Conservation (phyloP, 2,113 vertebrate species). For the Oncorhynchus nerka region DNA sequence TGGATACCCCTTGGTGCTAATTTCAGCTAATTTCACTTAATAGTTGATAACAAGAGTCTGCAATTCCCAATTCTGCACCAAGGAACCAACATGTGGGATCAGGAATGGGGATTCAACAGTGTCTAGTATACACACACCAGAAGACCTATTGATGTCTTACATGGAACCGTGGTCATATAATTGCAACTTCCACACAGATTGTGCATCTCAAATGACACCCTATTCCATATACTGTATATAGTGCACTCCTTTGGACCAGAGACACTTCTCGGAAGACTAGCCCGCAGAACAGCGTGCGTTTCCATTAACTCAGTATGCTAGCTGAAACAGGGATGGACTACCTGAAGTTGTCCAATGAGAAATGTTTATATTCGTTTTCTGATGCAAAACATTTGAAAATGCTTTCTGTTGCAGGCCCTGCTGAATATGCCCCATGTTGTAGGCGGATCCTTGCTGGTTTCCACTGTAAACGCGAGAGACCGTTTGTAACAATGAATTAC, state of each 20-base stretch:
- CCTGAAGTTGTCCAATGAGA: too few relatives aligned
- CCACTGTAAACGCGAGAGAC: slow-evolving; percentile 11
- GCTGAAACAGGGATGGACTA: too few relatives aligned
- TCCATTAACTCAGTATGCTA: background rate
- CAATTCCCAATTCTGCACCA: too few relatives aligned
- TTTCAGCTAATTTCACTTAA: background rate
- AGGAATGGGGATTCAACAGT: background rate
- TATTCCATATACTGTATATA: too few relatives aligned
- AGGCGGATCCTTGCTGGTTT: slow-evolving; percentile 16
- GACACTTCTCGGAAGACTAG: slow-evolving; percentile 7
- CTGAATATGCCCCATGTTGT: background rate
- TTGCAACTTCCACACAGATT: slow-evolving; percentile 1
- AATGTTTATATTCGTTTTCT: too few relatives aligned
- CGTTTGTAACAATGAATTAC: slow-evolving; percentile 26
- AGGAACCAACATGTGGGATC: background rate
- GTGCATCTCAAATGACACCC: too few relatives aligned
- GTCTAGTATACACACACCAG: background rate
- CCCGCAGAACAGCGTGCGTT: background rate
- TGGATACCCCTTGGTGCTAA: slow-evolving; percentile 22
- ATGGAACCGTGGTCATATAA: slow-evolving; percentile 25
- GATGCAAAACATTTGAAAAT: too few relatives aligned
- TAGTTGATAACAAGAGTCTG: background rate
- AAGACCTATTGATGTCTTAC: slow-evolving; percentile 14
- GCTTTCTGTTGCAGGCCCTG: background rate
- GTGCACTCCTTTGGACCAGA: too few relatives aligned